These are phyloP conservation scores for Myzus persicae DNA, from an alignment of 1,140 invertebrate genomes.

Conservation along the genomic window DNA sequence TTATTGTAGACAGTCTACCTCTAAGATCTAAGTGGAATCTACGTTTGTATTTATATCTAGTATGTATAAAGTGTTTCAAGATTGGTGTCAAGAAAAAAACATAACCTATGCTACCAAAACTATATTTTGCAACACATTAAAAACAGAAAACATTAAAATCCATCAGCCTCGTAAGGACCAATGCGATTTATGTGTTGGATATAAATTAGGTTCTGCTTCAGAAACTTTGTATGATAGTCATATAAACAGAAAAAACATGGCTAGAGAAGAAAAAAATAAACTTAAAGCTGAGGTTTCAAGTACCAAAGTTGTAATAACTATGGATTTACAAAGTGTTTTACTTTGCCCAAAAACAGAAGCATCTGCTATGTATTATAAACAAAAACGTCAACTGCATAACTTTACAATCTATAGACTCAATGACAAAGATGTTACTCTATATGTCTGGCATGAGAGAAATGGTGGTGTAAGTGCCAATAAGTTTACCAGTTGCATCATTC, in stretches of 20 bases:
- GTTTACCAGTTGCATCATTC: constrained; percentile 46
- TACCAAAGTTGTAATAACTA: constrained; percentile 51
- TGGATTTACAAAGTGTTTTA: constrained; percentile 58
- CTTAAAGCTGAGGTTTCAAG: constrained; percentile 42
- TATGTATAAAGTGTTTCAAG: constrained; percentile 40
- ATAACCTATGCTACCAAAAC: constrained; percentile 30
- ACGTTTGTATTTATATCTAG: constrained; percentile 40
- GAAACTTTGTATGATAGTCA: constrained; percentile 15
- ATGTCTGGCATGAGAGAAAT: constrained; percentile 63
- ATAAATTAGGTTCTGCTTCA: constrained; percentile 11
- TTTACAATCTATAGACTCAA: constrained; percentile 61
- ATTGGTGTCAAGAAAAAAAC: neutral
- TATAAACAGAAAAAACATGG: constrained; percentile 43
- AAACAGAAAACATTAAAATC: constrained; percentile 37
- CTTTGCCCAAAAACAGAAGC: constrained; percentile 60
- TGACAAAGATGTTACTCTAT: constrained; percentile 61
- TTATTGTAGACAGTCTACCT: constrained; percentile 57
- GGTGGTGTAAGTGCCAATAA: constrained; percentile 62
- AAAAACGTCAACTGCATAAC: constrained; percentile 62
- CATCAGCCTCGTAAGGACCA: constrained; percentile 29
- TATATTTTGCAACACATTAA: constrained; percentile 49
- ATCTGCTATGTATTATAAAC: constrained; percentile 62
- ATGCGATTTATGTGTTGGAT: constrained; percentile 44
- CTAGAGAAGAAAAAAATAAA: constrained; percentile 56
- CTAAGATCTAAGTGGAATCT: constrained; percentile 45